Evolutionary conservation across 2,888 invertebrate species (phyloP), one percentile per base, ranked within the genome.

Genomic region (Steromphala cineraria): DNA sequence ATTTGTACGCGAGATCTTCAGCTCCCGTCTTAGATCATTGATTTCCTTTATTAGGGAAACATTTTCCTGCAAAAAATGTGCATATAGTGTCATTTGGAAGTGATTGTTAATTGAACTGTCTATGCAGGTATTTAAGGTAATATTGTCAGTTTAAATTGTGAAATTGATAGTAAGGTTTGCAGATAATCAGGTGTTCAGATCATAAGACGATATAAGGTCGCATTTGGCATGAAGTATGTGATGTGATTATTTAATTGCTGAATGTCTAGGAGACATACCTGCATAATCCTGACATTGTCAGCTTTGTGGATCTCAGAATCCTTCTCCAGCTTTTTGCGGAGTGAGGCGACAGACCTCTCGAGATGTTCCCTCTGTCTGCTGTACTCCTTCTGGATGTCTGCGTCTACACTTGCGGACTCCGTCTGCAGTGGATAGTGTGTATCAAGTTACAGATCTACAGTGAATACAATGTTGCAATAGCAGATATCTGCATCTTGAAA

Each of bases 301-400:
- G 94, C 94, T 77, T 93, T 90, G 84, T 94, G 93, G 80, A 94
- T 93, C 80, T 93, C 92, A 0, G 93, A 92, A 87, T 94, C 94
- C 87, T 94, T 94, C 53, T 91, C 89, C 56, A 94, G 86, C 84
- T 94, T 94, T 86, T 94, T 92, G 81, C 95, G 94, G 19, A 95
- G 91, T 0, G 95, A 94, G 8, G 94, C 93, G 0, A 96, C 94
- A 0, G 95, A 95, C 78, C 94, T 93, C 91, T 98, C 98, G 46
- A 98, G 94, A 91, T 97, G 96, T 84, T 96, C 96, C 53, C 97
- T 94, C 91, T 98, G 98, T 0, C 97, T 95, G 86, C 91, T 91
- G 85, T 93, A 93, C 82, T 96, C 94, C 80, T 93, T 93, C 88
- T 94, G 93, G 28, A 93, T 93, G 79, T 93, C 93, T 53, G 93